Evolutionary conservation across 2,113 vertebrate species (phyloP), one percentile per base, ranked within the genome.

Genomic region (Pollachius pollachius): DNA sequence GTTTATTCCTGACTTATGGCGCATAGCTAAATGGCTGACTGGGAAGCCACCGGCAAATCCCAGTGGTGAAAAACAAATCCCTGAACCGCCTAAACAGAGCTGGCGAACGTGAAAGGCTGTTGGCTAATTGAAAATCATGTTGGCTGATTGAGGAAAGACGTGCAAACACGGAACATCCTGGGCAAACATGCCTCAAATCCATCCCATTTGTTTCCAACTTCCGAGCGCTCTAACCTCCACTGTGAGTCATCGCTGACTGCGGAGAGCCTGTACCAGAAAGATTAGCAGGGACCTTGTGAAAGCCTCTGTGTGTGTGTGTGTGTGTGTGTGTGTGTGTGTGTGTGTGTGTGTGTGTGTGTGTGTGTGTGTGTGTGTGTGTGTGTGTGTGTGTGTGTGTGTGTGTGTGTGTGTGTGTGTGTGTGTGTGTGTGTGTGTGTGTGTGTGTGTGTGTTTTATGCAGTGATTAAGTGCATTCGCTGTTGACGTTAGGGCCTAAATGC

Each of bases 171-270:
- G 72, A 65, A 70, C 71, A 63, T 79, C 64, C 62, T 59, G 30
- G 52, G 57, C 65, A 76, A 77, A 78, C 69, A 54, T 30, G 60
- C 41, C 7, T 17, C 41, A 67, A 62, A 71, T 66, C 19, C 19
- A 4, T 58, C 34, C 23, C 62, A 60, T 41, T 77, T 27, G 17
- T 15, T 67, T 58, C 54, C 68, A 37, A 62, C 23, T 23, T 66
- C 64, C 54, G 37, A 65, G 61, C 13, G 62, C 12, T 23, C 21
- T 11, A 23, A 19, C 17, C 54, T 62, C 48, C 21, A 5, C 58
- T 15, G 15, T 86, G 83, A 86, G 62, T 84, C 84, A 83, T 9
- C 11, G 16, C 63, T 68, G 58, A 85, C 74, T 81, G 80, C 21
- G 73, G 64, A 81, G 77, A 70, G 77, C 62, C 41, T 52, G 73